Conservation (phyloP, 2,888 invertebrate species). For the Synergus itoensis region DNA sequence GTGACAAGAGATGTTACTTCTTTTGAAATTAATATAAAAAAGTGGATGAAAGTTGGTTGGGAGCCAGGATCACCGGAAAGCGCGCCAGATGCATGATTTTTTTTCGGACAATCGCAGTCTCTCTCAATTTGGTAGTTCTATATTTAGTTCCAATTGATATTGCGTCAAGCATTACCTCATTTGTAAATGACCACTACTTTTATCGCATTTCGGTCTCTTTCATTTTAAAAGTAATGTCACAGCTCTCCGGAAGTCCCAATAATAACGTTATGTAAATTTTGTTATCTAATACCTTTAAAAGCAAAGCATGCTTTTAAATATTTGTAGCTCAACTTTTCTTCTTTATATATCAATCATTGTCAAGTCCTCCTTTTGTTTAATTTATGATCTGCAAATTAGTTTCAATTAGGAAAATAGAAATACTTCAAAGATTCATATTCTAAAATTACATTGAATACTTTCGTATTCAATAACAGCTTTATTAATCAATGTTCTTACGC, state of each 20-base stretch:
- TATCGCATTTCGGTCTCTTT: conserved; percentile 21
- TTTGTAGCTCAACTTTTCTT: background rate
- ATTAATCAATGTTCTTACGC: background rate
- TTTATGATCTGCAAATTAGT: too few species aligned
- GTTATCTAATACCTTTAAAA: conserved; percentile 31
- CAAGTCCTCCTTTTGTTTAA: background rate
- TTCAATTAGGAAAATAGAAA: too few species aligned
- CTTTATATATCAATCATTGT: background rate
- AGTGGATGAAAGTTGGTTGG: background rate
- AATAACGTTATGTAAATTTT: conserved; percentile 36
- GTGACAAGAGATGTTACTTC: background rate
- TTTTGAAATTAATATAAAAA: conserved; percentile 1
- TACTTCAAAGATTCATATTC: background rate
- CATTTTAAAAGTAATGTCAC: background rate
- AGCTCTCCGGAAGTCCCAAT: conserved; percentile 25
- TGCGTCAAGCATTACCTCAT: conserved; percentile 22
- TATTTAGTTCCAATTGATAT: conserved; percentile 30
- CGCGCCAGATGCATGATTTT: conserved; percentile 22
- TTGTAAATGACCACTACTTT: conserved; percentile 34
- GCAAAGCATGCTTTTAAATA: conserved; percentile 20
- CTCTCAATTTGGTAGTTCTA: conserved; percentile 23
- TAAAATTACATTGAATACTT: conserved; percentile 1
- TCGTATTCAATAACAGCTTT: conserved; percentile 19
- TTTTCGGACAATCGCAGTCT: conserved; percentile 18
- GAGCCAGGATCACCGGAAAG: conserved; percentile 17